Conservation (phyloP, 2,888 invertebrate species). For the Dolichopus griseipennis region DNA sequence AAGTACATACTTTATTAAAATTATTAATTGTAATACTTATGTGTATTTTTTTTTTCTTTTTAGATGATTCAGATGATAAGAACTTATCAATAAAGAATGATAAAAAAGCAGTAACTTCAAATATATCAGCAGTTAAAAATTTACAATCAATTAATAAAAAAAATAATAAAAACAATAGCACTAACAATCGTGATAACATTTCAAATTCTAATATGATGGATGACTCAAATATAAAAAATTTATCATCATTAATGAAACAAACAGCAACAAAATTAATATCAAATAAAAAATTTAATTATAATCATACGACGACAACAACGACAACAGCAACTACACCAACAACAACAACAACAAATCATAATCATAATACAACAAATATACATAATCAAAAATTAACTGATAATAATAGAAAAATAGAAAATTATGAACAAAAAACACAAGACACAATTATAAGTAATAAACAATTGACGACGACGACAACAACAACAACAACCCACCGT, state of each 20-base stretch:
- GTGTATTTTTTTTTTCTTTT: background rate
- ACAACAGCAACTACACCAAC: background rate
- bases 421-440: background rate
- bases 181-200: constrained; percentile 7
- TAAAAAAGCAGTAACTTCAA: background rate
- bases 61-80: constrained; percentile 4
- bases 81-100: background rate
- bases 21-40: too few relatives aligned
- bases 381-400: constrained; percentile 1
- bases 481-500: background rate
- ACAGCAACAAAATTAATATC: background rate
- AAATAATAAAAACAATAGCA: constrained; percentile 7
- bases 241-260: background rate
- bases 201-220: background rate
- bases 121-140: constrained; percentile 4
- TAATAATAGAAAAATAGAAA: background rate
- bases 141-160: constrained; percentile 5
- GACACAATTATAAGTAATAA: background rate
- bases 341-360: background rate
- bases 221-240: background rate
- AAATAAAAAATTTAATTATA: background rate
- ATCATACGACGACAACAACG: background rate
- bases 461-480: background rate
- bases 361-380: background rate
- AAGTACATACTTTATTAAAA: too few relatives aligned